Base-by-base conservation (phyloP, 2,888 invertebrate species). In the Melangyna quadrimaculata region DNA sequence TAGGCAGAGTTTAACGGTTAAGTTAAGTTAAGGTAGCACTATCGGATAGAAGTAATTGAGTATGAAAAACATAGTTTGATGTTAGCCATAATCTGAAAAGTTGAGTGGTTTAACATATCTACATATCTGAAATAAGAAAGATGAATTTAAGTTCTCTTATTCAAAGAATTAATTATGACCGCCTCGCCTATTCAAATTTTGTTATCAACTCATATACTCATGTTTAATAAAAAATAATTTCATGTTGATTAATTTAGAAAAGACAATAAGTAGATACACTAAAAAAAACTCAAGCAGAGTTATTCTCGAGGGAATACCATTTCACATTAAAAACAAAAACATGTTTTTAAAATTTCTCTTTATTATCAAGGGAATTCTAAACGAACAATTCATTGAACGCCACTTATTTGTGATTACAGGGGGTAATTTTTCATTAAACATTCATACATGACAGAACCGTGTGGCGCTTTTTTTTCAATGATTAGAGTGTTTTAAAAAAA, bases 371-470 rank as follows among this genome's bases (percentile, higher is more conserved):
- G 22, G n/a, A n/a, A n/a, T n/a, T n/a, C n/a, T n/a, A n/a, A n/a
- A n/a, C 19, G n/a, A 22, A 22, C 37, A 14, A 7, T 14, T 37
- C 37, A n/a, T 22, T 37, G 59, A 24, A 3, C 14, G 35, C 1
- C 19, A 3, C 4, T 43, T 19, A 63, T 7, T 45, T 32, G 29
- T 45, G 45, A 45, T 45, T n/a, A 45, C 19, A 29, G 45, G 29
- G 43, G 45, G 65, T 45, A 1, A 43, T 43, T 63, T 63, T 59
- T 59, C 22, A 59, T 32, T 22, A 22, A 1, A 4, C 1, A 37
- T 37, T 63, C 51, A 70, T 51, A 51, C 14, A 63, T 35, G 48
- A 75, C 57, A 55, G n/a, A 10, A 17, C 2, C 17, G 48, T 51
- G 14, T 17, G 27, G 29, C 53, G 57, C 57, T 17, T 17, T 19